A percentile compares a stretch with the other conserved stretches of the same genome.
phyloP scores from a whole-genome alignment of 2,113 vertebrate genomes.

The Rhabdornis inornatus region DNA sequence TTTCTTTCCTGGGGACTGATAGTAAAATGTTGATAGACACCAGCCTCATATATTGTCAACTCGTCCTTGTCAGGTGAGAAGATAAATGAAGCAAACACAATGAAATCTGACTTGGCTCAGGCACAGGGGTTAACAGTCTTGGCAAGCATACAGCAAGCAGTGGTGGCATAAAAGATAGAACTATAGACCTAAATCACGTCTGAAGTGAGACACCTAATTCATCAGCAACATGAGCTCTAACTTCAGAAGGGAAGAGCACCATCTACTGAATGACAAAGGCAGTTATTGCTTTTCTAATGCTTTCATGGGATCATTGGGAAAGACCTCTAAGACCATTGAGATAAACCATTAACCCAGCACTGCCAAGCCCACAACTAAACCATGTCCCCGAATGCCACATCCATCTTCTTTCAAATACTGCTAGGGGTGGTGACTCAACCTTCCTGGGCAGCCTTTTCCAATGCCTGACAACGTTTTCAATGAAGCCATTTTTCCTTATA shows the following conservation, averaged over 20 bases:
- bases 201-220: not conserved
- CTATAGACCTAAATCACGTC: not conserved
- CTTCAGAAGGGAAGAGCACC: not conserved
- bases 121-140: not conserved
- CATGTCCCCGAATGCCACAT: no score
- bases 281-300: not conserved
- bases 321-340: not conserved
- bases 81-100: not conserved
- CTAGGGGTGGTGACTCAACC: not conserved
- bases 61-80: not conserved
- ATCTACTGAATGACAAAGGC: not conserved
- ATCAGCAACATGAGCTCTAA: accelerated
- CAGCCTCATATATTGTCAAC: not conserved
- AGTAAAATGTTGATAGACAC: not conserved
- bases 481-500: not conserved
- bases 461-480: not conserved
- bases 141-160: not conserved
- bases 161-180: not conserved
- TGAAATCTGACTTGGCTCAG: not conserved
- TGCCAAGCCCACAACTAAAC: not conserved
- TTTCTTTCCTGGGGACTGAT: not conserved
- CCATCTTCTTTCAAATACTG: not conserved
- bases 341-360: not conserved
- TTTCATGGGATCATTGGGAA: not conserved
- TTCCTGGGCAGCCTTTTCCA: not conserved